phyloP scores from a whole-genome alignment of 2,888 invertebrate genomes.

The Melinopterus prodromus region DNA sequence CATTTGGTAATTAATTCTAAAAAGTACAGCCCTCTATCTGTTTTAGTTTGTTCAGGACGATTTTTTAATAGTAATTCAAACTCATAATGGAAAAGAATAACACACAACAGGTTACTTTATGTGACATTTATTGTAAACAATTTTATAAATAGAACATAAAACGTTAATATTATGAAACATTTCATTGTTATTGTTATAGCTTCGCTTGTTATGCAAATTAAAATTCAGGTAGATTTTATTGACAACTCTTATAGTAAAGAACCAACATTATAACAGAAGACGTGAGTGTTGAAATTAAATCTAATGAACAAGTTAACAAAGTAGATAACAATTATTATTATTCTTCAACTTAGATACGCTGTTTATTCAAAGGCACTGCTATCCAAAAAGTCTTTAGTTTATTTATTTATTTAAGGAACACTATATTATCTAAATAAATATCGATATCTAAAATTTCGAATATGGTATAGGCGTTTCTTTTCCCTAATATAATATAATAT shows the following conservation, averaged over 20 bases:
- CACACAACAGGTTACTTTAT: constrained; percentile 37
- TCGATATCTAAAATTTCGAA: neutral
- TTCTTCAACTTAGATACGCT: constrained; percentile 47
- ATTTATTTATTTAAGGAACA: too few species aligned
- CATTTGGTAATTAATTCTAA: too few species aligned
- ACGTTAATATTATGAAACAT: constrained; percentile 42
- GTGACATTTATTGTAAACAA: constrained; percentile 57
- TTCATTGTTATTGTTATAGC: constrained; percentile 39
- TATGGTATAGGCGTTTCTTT: neutral
- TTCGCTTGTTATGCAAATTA: constrained; percentile 7
- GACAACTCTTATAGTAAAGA: constrained; percentile 20
- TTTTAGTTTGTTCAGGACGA: too few species aligned
- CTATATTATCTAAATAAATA: neutral
- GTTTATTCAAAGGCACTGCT: constrained; percentile 58
- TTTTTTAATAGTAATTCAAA: too few species aligned
- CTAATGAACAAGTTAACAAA: constrained; percentile 12
- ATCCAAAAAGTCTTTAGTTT: constrained; percentile 51
- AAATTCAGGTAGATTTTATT: constrained; percentile 15
- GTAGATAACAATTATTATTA: constrained; percentile 48
- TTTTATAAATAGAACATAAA: constrained; percentile 53
- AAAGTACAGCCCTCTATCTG: too few species aligned
- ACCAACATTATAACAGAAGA: constrained; percentile 37
- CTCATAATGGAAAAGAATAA: too few species aligned
- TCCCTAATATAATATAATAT: too few species aligned
- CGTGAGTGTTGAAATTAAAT: neutral